Evolutionary conservation across 1,140 invertebrate species (phyloP), one percentile per base, ranked within the genome.

Genomic region (Sarcophaga peregrina): DNA sequence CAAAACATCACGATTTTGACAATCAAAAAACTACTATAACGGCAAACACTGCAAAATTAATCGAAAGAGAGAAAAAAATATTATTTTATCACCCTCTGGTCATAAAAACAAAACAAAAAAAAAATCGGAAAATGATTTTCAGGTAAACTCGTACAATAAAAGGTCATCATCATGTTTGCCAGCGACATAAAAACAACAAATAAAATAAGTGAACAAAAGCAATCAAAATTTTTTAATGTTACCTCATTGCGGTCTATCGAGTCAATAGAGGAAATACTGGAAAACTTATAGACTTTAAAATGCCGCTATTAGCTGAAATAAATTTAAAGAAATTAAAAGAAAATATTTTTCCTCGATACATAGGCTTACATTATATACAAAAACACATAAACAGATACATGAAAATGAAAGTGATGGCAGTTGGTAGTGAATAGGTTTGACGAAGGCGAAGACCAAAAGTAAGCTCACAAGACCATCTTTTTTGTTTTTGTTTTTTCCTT

Each of bases 161-260:
- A 50, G 75, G 75, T 78, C 75, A 78, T 78, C 75, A 78, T 78
- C 50, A 78, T 17, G 25, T 47, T 78, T 78, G 50, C 47, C 7
- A 78, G n/a, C 75, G 13, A 74, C 8, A 11, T 9, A 72, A 62
- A 62, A 72, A 72, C 37, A 72, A 17, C 62, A 20, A 25, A 25
- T 25, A 25, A 8, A 72, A 72, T 20, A 37, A 15, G 73, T 74
- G 45, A 45, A 46, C 46, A 78, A 78, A 17, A 52, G 20, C n/a
- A 50, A 50, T 50, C 47, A 78, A 17, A 68, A 68, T 20, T 20
- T 58, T 58, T 15, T 58, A 58, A 58, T 58, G 54, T 58, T 58
- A 58, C n/a, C 47, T 76, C 13, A 76, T 47, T 47, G 37, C 74
- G 47, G 45, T n/a, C 47, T 4, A 8, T 17, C 52, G 47, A 37